Evolutionary conservation across 2,797 vertebrate genomes (phyloP).

Genomic region (Pseudomugil gertrudae): DNA sequence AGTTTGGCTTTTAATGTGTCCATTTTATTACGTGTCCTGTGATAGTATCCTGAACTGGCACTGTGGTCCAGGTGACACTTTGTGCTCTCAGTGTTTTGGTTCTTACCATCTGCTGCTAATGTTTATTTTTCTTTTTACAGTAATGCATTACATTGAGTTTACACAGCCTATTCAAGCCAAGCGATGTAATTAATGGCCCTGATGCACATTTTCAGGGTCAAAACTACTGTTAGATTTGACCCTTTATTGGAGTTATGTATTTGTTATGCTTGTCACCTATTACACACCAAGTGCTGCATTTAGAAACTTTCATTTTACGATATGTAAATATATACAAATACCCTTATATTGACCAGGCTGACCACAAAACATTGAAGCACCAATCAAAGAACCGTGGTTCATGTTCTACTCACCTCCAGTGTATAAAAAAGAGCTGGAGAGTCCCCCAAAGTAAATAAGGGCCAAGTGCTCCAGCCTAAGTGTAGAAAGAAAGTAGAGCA

Average conservation of each 20-base stretch:
- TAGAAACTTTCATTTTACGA: too few species aligned
- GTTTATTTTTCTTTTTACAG: not conserved
- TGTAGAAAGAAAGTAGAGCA: slow-evolving; percentile 88
- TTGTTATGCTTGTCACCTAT: not conserved
- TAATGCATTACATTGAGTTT: not conserved
- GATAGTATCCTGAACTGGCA: too few species aligned
- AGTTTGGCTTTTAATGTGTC: too few species aligned
- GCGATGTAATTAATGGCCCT: not conserved
- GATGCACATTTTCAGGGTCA: not conserved
- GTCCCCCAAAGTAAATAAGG: slow-evolving; percentile 95
- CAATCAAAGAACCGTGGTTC: slow-evolving; percentile 1
- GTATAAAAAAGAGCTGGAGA: slow-evolving; percentile 97
- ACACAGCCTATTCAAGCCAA: not conserved
- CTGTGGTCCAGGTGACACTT: too few species aligned
- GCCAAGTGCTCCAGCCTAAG: slow-evolving; percentile 95
- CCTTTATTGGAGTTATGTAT: not conserved
- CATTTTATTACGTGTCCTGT: too few species aligned
- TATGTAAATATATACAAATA: too few species aligned
- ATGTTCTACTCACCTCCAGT: slow-evolving; percentile 90
- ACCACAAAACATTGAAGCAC: not conserved
- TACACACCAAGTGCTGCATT: not conserved
- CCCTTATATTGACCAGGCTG: not conserved
- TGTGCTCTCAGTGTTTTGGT: not conserved
- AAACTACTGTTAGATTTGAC: not conserved
- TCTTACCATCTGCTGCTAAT: not conserved